phyloP scores from a whole-genome alignment of 2,888 invertebrate species.

The Cataglyphis altisquamis region DNA sequence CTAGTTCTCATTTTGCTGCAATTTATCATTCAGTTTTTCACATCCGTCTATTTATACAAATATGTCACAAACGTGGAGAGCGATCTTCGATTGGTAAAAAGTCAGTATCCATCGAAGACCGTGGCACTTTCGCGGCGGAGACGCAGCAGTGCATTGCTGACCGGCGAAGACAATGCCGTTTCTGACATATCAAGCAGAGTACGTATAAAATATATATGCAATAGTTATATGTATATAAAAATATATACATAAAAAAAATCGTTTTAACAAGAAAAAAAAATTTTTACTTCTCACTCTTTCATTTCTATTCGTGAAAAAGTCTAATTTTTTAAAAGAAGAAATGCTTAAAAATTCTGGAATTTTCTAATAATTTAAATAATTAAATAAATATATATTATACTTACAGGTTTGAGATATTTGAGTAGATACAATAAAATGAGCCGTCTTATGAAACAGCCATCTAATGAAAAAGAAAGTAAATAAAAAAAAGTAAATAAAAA shows the following conservation, averaged over 20 bases:
- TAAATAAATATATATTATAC: too few species aligned
- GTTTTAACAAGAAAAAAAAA: not conserved
- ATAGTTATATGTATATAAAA: not conserved
- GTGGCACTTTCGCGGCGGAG: conserved; percentile 75
- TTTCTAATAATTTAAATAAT: not conserved
- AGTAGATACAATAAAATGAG: too few species aligned
- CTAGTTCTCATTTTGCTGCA: conserved; percentile 80
- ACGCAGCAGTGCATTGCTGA: conserved; percentile 81
- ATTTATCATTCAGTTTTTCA: conserved; percentile 81
- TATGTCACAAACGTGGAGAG: conserved; percentile 81
- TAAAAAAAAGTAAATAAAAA: not conserved
- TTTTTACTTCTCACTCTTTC: not conserved
- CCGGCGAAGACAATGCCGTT: conserved; percentile 83
- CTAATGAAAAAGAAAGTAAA: not conserved
- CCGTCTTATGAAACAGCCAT: too few species aligned
- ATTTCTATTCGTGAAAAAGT: not conserved
- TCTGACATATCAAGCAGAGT: conserved; percentile 81
- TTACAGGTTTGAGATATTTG: too few species aligned
- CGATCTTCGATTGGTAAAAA: conserved; percentile 68
- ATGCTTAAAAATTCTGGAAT: not conserved
- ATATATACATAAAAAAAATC: not conserved
- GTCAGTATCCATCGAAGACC: conserved; percentile 46
- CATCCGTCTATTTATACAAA: conserved; percentile 82
- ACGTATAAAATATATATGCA: conserved; percentile 30
- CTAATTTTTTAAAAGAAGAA: not conserved